These are phyloP conservation scores for Tetramorium parvispinum DNA, from an alignment of 1,140 invertebrate genomes.

Conservation along the genomic window DNA sequence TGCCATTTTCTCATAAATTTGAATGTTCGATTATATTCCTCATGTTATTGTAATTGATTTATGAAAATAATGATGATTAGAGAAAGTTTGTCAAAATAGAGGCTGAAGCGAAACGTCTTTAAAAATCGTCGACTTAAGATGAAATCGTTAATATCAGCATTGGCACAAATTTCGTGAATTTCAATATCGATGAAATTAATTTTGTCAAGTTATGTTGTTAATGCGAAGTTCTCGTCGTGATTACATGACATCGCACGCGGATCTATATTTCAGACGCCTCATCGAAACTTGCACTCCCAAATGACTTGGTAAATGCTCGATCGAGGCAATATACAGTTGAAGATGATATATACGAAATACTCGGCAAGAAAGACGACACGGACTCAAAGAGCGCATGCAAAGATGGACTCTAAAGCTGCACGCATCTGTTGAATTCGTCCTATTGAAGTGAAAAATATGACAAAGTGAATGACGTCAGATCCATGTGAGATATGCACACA, in stretches of 20 bases:
- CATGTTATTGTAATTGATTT: neutral
- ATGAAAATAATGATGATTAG: neutral
- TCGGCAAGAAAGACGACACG: neutral
- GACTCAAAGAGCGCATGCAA: neutral
- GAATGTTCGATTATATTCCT: neutral
- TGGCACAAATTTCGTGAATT: constrained; percentile 5
- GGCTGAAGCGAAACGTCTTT: neutral
- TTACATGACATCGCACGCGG: neutral
- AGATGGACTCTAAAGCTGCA: constrained; percentile 3
- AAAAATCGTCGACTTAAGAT: neutral
- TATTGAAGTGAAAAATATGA: constrained; percentile 39
- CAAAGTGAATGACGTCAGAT: constrained; percentile 8
- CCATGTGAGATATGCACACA: neutral
- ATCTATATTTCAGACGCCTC: constrained; percentile 29
- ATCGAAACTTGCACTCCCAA: neutral
- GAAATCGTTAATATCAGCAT: constrained; percentile 10
- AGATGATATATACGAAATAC: constrained; percentile 19
- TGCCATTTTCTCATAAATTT: neutral
- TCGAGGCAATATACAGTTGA: neutral
- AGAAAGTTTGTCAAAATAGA: neutral
- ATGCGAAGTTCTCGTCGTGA: constrained; percentile 8
- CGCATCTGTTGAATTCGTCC: constrained; percentile 2
- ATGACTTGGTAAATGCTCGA: constrained; percentile 4
- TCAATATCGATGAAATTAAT: constrained; percentile 27
- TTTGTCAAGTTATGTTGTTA: constrained; percentile 42